Evolutionary conservation across 2,113 vertebrate genomes (phyloP).

Genomic region (Pygoscelis adeliae): DNA sequence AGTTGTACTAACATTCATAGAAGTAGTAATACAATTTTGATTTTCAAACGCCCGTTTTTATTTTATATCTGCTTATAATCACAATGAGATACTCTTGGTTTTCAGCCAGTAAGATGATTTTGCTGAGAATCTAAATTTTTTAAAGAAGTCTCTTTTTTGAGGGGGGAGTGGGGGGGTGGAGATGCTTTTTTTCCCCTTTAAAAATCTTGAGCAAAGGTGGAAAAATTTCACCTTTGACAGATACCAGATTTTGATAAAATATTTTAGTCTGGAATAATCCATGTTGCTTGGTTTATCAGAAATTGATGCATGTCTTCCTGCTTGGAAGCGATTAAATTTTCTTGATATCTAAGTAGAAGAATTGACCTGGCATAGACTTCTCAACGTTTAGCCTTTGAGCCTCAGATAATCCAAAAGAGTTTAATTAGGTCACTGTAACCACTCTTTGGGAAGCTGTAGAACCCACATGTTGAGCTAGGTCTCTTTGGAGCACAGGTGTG

Average conservation of each 20-base stretch:
- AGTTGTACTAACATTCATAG: neutral
- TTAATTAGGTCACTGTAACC: neutral
- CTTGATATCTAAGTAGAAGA: neutral
- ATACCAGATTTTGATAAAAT: neutral
- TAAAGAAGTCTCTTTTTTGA: neutral
- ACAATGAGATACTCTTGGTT: neutral
- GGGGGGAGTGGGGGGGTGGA: neutral
- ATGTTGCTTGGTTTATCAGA: neutral
- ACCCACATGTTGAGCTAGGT: neutral
- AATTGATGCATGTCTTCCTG: neutral
- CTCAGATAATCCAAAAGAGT: neutral
- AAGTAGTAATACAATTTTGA: neutral
- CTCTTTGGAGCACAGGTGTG: neutral
- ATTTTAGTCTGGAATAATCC: neutral
- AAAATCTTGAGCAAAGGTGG: neutral
- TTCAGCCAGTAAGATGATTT: neutral
- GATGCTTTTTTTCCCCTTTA: neutral
- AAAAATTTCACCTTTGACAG: neutral
- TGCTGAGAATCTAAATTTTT: neutral
- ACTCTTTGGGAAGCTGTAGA: neutral
- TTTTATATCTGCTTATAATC: neutral
- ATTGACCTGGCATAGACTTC: neutral
- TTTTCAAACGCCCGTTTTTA: fast-evolving
- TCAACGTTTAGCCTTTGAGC: neutral
- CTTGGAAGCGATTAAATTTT: neutral